phyloP scores from a whole-genome alignment of 2,113 vertebrate species.

The Halichoerus grypus region DNA sequence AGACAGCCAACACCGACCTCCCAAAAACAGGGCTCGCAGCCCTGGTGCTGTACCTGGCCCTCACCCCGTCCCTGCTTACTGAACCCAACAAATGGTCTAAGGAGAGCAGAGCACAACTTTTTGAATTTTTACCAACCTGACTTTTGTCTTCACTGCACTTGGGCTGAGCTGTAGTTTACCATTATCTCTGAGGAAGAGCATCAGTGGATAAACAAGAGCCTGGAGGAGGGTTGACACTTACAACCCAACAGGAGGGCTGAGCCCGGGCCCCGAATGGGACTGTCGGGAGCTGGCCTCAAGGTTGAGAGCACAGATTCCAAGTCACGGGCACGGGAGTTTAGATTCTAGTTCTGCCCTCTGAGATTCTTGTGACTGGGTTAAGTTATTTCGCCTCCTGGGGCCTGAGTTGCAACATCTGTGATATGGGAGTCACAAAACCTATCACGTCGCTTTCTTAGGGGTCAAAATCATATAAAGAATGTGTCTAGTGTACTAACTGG shows the following conservation, averaged over 20 bases:
- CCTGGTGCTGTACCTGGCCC: not conserved
- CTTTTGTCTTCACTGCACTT: not conserved
- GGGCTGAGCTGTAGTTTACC: not conserved
- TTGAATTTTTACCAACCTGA: not conserved
- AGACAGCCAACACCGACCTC: not conserved
- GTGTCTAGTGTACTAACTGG: not conserved
- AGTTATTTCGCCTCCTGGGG: not conserved
- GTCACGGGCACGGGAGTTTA: not conserved
- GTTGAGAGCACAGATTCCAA: not conserved
- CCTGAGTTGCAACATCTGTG: not conserved
- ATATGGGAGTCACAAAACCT: not conserved
- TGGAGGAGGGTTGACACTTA: too few relatives aligned
- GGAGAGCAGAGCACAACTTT: not conserved
- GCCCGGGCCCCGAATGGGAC: rapidly evolving
- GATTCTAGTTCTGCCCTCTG: not conserved
- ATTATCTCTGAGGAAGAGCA: not conserved
- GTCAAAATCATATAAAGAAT: not conserved
- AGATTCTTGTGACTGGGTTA: not conserved
- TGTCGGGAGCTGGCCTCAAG: rapidly evolving
- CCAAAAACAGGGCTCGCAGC: not conserved
- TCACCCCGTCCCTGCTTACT: not conserved
- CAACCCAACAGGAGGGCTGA: rapidly evolving
- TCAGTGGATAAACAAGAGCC: not conserved
- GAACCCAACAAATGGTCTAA: not conserved
- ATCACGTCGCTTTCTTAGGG: not conserved